Conservation (phyloP, 2,113 vertebrate genomes). For the Zapornia atra region DNA sequence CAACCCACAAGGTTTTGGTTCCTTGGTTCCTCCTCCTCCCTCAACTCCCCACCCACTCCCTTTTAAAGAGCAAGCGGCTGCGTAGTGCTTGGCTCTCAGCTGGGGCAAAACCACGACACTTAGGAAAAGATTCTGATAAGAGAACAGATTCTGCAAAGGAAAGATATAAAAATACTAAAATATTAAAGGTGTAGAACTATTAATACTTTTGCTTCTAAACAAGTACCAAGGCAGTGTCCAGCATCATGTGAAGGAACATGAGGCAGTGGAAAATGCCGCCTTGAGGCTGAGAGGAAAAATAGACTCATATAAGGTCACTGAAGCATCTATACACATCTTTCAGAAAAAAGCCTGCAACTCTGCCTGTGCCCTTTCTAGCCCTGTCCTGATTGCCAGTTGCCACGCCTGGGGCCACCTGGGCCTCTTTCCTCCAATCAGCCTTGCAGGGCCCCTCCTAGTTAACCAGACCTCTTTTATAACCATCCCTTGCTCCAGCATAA, state of each 20-base stretch:
- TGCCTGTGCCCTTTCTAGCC: background rate
- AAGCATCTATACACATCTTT: background rate
- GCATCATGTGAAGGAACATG: background rate
- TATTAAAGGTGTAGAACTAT: background rate
- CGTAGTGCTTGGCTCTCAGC: too few relatives aligned
- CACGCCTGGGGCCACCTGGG: background rate
- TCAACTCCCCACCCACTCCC: too few relatives aligned
- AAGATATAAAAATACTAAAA: background rate
- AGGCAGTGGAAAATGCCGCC: background rate
- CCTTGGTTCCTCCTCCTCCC: too few relatives aligned
- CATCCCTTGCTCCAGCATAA: accelerated
- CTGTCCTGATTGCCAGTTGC: background rate
- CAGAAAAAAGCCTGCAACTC: background rate
- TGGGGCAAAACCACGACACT: too few relatives aligned
- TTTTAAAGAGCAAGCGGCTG: too few relatives aligned
- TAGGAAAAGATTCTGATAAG: background rate
- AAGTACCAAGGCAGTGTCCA: background rate
- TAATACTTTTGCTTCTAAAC: background rate
- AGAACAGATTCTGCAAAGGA: background rate
- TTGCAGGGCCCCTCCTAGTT: background rate
- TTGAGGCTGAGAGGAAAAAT: background rate
- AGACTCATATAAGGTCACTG: background rate
- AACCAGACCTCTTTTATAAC: background rate
- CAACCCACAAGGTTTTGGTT: too few relatives aligned
- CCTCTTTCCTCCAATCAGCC: background rate